A percentile compares a stretch with the other conserved stretches of the same genome.
Conservation (phyloP, 2,888 invertebrate genomes). For the Idaea biselata region DNA sequence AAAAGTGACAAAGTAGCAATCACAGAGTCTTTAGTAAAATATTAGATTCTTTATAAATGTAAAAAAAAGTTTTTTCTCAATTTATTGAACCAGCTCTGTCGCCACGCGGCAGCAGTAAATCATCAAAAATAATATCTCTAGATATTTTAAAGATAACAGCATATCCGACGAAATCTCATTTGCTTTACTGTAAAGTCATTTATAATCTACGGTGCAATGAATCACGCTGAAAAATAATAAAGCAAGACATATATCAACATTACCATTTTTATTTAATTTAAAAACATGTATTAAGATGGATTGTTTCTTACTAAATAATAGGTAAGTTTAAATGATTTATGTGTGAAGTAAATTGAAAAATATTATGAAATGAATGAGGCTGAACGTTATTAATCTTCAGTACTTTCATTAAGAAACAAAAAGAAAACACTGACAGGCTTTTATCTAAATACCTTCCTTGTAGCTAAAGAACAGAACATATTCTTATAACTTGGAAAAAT, state of each 20-base stretch:
- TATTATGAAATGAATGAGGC: background rate
- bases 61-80: background rate
- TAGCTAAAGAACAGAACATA: conserved; percentile 9
- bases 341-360: background rate
- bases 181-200: background rate
- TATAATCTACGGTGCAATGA: background rate
- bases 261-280: background rate
- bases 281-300: background rate
- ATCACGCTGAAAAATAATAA: background rate
- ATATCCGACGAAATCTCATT: background rate
- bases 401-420: background rate
- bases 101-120: background rate
- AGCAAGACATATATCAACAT: background rate
- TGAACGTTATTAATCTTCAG: background rate
- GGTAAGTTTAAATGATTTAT: background rate
- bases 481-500: conserved; percentile 9
- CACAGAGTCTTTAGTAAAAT: background rate
- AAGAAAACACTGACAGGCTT: conserved; percentile 4
- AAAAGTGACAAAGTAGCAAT: background rate
- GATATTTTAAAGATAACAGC: background rate
- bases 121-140: background rate
- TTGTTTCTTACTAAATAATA: background rate
- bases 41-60: background rate
- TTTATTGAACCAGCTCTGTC: background rate
- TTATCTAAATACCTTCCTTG: conserved; percentile 3